Base-by-base conservation (phyloP, 2,113 vertebrate genomes). In the Amphiprion ocellaris region DNA sequence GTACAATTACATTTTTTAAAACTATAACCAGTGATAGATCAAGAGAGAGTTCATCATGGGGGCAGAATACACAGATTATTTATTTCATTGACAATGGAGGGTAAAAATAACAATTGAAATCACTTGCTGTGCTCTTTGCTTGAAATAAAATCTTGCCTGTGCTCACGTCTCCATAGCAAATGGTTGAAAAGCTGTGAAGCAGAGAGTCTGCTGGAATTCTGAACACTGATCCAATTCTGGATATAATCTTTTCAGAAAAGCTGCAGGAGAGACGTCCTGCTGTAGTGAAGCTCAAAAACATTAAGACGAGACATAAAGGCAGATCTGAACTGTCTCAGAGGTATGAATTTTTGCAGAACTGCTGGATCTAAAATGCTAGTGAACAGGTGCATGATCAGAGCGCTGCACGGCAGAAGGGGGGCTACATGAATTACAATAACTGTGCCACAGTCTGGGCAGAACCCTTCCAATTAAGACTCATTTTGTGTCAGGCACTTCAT, bases 401-500 rank as follows among this genome's bases (percentile, higher is more conserved):
- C 53, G 64, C 64, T 74, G 68, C 59, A 69, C 2, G 28, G 47
- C 21, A 64, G 58, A 84, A 69, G 11, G 37, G 47, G 61, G 53
- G 44, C 30, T 9, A 67, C 67, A 72, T 74, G 12, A 74, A 76
- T 77, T 84, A 81, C 88, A 86, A 80, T 79, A 52, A 41, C 69
- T 60, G 46, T 46, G 30, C 62, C 11, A 26, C 74, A 68, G 74
- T 69, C 58, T 52, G 54, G 65, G 55, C 49, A 69, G 60, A 83
- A 86, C 17, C 66, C 28, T 47, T 87, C 87, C 90, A 89, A 82
- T 91, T 89, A 92, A 79, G 78, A 23, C 74, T 85, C 58, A 77
- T 86, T 88, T 83, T 79, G 77, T 69, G 72, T 87, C 84, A 62
- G 78, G 81, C 82, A 70, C 63, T 85, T 89, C 85, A 71, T 83